phyloP scores from a whole-genome alignment of 2,113 vertebrate species.

The Neomonachus schauinslandi region DNA sequence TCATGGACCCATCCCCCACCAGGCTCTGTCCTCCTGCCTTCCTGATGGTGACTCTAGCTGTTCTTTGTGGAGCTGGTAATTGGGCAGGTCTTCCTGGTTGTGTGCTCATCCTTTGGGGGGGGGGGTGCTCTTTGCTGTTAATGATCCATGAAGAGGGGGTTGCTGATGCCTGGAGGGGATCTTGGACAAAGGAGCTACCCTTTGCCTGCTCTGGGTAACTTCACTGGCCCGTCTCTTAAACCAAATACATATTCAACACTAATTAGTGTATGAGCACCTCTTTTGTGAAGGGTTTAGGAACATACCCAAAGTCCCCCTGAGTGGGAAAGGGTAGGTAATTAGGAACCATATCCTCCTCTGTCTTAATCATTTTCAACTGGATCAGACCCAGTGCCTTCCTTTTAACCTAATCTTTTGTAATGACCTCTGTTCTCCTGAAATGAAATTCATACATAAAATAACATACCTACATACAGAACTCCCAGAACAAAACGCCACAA shows the following conservation, averaged over 20 bases:
- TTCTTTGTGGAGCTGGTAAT: not conserved
- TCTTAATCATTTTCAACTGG: not conserved
- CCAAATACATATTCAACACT: not conserved
- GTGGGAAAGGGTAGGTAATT: not conserved
- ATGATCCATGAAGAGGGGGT: not conserved
- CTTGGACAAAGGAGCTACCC: not conserved
- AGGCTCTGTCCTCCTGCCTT: too few relatives aligned
- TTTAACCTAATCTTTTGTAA: not conserved
- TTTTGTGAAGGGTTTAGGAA: not conserved
- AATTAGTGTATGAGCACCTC: not conserved
- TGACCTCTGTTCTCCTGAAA: not conserved
- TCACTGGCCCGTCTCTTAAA: not conserved
- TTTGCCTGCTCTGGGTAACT: not conserved
- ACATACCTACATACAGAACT: not conserved
- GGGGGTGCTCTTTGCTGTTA: not conserved
- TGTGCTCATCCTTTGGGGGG: not conserved
- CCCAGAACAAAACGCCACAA: not conserved
- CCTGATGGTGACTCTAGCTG: not conserved
- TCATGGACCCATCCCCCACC: not conserved
- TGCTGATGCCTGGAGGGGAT: not conserved
- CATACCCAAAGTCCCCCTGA: not conserved
- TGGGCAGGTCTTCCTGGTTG: not conserved
- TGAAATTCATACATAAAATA: not conserved
- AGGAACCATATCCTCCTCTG: not conserved
- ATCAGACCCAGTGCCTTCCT: not conserved